Evolutionary conservation across 2,113 vertebrate species (phyloP), one percentile per base, ranked within the genome.

Genomic region (Lophura nycthemera): DNA sequence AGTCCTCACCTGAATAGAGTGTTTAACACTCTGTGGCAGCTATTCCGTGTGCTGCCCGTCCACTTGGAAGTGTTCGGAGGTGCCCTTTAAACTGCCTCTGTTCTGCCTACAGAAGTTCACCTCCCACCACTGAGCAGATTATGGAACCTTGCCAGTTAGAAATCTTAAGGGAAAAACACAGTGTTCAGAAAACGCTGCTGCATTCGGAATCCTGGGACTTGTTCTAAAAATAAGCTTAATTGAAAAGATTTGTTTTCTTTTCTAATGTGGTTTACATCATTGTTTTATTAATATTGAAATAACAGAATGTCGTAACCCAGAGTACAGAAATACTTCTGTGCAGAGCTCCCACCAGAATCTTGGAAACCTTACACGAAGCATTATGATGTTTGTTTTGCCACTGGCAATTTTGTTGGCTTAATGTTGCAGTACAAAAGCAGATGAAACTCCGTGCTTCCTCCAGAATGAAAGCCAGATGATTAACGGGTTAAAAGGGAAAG

Each of bases 171-270:
- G 92, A 96, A 82, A 96, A 96, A 94, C 67, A 92, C 83, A 81
- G 67, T 91, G 95, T 86, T 96, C 87, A 96, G 89, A 95, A 94
- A 95, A 91, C 6, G 50, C 86, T 88, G 90, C 89, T 96, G 93
- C 88, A 93, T 96, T 96, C 43, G 18, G 92, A 90, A 95, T 94
- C 88, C 92, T 95, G 88, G 84, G 83, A 72, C 83, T 80, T 65
- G 50, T 90, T 96, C 96, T 97, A 96, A 97, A 97, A 97, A 97
- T 96, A 97, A 88, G 89, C 71, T 74, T 92, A 94, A 95, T 97
- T 94, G 89, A 93, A 95, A 97, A 92, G 85, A 94, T 96, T 96
- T 97, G 93, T 79, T 94, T 96, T 96, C 85, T 97, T 95, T 95
- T 95, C 91, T 93, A 72, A 87, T 95, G 96, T 88, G 94, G 96